phyloP scores from a whole-genome alignment of 1,140 invertebrate species.

The Lerema accius region DNA sequence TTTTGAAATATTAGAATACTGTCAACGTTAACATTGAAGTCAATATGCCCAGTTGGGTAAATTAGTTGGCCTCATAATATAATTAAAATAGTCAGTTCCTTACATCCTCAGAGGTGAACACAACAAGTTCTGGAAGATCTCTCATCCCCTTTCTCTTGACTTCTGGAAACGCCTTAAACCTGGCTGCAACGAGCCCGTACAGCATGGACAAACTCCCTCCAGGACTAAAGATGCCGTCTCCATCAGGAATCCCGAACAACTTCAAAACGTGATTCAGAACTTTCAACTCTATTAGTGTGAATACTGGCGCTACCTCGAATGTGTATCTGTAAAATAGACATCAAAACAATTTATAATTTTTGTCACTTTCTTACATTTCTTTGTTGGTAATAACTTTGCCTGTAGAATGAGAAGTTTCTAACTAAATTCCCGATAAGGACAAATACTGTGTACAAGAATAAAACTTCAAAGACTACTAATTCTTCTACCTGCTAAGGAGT shows the following conservation, averaged over 20 bases:
- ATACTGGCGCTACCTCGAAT: slow-evolving; percentile 90
- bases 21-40: slow-evolving; percentile 16
- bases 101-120: slow-evolving; percentile 91
- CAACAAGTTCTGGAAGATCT: slow-evolving; percentile 84
- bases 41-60: background rate
- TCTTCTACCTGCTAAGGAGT: too few relatives aligned
- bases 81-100: too few relatives aligned
- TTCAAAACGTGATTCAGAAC: slow-evolving; percentile 85
- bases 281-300: slow-evolving; percentile 87
- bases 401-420: too few relatives aligned
- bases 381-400: too few relatives aligned
- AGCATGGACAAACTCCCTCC: slow-evolving; percentile 95
- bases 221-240: slow-evolving; percentile 90
- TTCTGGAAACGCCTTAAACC: slow-evolving; percentile 88
- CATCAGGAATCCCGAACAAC: slow-evolving; percentile 87
- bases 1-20: too few relatives aligned
- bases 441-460: too few relatives aligned
- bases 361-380: too few relatives aligned
- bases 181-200: slow-evolving; percentile 89
- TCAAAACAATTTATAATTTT: too few relatives aligned
- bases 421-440: too few relatives aligned
- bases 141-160: slow-evolving; percentile 88
- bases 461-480: too few relatives aligned
- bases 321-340: slow-evolving; percentile 85
- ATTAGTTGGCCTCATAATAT: background rate